Percentiles rank a stretch among this genome's conserved stretches.
phyloP scores from a whole-genome alignment of 2,888 invertebrate species.

The Cantharis nigra region DNA sequence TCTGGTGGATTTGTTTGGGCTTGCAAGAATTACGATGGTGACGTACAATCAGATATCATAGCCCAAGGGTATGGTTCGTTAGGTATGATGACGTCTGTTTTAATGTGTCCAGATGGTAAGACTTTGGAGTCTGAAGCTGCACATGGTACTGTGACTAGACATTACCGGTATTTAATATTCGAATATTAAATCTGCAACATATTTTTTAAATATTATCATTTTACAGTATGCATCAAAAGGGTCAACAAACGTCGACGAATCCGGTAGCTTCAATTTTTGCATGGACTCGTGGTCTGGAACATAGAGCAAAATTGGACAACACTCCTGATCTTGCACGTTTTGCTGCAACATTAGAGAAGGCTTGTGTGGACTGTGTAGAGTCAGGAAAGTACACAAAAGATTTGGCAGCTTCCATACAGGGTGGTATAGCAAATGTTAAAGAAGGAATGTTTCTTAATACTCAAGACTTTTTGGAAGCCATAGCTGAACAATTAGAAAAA shows the following conservation, averaged over 20 bases:
- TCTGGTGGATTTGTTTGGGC: conserved; percentile 89
- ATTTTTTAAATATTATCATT: not conserved
- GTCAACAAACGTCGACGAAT: conserved; percentile 85
- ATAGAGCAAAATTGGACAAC: conserved; percentile 80
- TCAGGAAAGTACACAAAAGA: conserved; percentile 88
- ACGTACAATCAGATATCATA: conserved; percentile 87
- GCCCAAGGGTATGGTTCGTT: conserved; percentile 81
- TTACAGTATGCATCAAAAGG: conserved; percentile 81
- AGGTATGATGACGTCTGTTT: conserved; percentile 89
- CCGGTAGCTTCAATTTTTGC: conserved; percentile 91
- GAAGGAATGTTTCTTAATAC: conserved; percentile 83
- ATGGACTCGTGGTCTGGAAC: conserved; percentile 84
- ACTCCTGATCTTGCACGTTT: conserved; percentile 77
- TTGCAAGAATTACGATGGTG: conserved; percentile 92
- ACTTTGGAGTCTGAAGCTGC: conserved; percentile 92
- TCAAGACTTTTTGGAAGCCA: conserved; percentile 83
- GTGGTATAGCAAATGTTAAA: conserved; percentile 79
- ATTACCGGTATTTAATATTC: conserved; percentile 65
- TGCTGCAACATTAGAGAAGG: conserved; percentile 73
- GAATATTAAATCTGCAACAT: not conserved
- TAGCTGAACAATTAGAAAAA: conserved; percentile 71
- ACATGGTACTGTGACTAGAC: conserved; percentile 89
- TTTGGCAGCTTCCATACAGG: conserved; percentile 84
- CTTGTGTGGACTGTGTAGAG: conserved; percentile 83
- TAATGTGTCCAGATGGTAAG: conserved; percentile 86